Base-by-base conservation (phyloP, 35 echinoderm and acorn worm species). In the Apostichopus parvimensis region DNA sequence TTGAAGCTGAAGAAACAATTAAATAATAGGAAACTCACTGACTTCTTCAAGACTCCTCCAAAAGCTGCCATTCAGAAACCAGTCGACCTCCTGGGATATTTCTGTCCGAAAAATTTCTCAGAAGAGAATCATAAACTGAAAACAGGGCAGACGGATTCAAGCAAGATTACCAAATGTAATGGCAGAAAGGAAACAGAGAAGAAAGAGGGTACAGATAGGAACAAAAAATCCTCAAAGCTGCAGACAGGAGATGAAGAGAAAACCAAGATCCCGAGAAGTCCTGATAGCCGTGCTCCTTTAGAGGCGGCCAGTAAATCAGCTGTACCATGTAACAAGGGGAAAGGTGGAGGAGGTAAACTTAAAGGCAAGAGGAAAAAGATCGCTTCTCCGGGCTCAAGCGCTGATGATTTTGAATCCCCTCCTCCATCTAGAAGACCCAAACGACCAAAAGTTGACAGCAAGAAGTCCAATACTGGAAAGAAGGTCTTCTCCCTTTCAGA, bases 341-440 rank as follows among this genome's bases (percentile, higher is more conserved):
- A 88, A 52, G 52, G 14, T 0, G 5, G 5, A 6, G 58, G 17
- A 54, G 17, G 64, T 7, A 88, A 88, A 18, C 14, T 23, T 72
- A 88, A 75, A 72, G 86, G 61, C 23, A 88, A 88, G 57, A 88
- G 86, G 21, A 88, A 88, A 57, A 88, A 75, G 18, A 6, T 21
- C 18, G 34, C 68, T 5, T 72, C 60, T 5, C 86, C 86, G 53
- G 68, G 52, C 7, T 88, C 86, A 3, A 88, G 86, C 72, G 18
- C 86, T 72, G 86, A 88, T 68, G 86, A 88, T 52, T 88, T 88
- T 72, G 86, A 88, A 52, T 66, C 86, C 52, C 55, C 79, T 52
- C 12, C 18, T 4, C 24, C 60, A 73, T 5, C 57, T 0, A 87
- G 11, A 24, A 88, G 72, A 73, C 15, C 86, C 13, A 88, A 88